phyloP scores from a whole-genome alignment of 1,140 invertebrate genomes.

The Lepidostoma basale region DNA sequence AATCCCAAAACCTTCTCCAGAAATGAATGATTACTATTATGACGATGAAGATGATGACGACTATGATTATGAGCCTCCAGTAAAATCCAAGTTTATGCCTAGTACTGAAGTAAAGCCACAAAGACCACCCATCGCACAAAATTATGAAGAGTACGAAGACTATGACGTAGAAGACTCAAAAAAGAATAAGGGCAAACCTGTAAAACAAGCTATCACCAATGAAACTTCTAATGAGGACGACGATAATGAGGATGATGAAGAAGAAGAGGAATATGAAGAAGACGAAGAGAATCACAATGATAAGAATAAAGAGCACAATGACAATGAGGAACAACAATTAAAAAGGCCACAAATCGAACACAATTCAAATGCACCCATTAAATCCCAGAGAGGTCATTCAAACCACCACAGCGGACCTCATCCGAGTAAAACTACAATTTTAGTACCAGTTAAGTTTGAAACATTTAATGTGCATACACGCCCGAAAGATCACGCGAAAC shows the following conservation, averaged over 20 bases:
- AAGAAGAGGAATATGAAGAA: conserved; percentile 43
- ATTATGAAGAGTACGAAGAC: conserved; percentile 60
- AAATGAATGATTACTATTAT: conserved; percentile 63
- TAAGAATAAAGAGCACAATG: background rate
- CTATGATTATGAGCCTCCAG: conserved; percentile 61
- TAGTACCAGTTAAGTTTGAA: conserved; percentile 28
- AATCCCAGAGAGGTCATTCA: conserved; percentile 17
- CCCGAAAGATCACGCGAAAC: conserved; percentile 6
- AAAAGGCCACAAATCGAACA: conserved; percentile 24
- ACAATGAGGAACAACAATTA: conserved; percentile 27
- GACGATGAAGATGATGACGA: conserved; percentile 61
- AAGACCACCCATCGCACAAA: conserved; percentile 58
- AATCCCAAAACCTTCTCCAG: conserved; percentile 60
- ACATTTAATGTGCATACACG: conserved; percentile 14
- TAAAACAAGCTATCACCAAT: conserved; percentile 8
- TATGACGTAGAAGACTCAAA: conserved; percentile 40
- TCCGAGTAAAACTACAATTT: conserved; percentile 9
- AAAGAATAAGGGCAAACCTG: conserved; percentile 15
- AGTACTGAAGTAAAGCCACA: conserved; percentile 63
- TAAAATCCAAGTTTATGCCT: conserved; percentile 66
- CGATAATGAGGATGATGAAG: conserved; percentile 48
- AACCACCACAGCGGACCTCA: conserved; percentile 22
- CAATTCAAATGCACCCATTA: background rate
- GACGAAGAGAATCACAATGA: conserved; percentile 32
- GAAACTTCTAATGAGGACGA: conserved; percentile 21